These are phyloP conservation scores for Drosophila nr. perissopoda DNA, from an alignment of 2,888 invertebrate genomes.

Conservation along the genomic window DNA sequence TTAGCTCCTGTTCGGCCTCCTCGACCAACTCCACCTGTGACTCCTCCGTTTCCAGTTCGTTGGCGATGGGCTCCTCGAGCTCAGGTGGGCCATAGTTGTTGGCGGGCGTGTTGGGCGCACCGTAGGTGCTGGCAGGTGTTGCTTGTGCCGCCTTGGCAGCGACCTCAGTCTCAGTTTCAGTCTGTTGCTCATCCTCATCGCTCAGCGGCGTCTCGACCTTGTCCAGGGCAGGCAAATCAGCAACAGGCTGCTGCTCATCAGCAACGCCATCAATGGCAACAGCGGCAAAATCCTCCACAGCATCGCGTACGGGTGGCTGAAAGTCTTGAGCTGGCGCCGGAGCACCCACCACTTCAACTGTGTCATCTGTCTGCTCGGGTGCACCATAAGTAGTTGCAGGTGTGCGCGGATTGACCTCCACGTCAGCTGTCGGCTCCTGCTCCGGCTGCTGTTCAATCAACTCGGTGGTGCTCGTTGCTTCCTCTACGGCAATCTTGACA, in stretches of 20 bases:
- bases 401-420: slow-evolving; percentile 52
- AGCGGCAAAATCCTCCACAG: slow-evolving; percentile 74
- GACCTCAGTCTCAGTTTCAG: slow-evolving; percentile 29
- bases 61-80: slow-evolving; percentile 48
- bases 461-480: slow-evolving; percentile 44
- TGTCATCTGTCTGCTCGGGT: slow-evolving; percentile 61
- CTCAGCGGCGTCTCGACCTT: slow-evolving; percentile 48
- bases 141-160: slow-evolving; percentile 34
- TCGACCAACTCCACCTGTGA: slow-evolving; percentile 76
- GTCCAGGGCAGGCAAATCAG: slow-evolving; percentile 80
- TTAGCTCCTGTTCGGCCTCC: slow-evolving; percentile 55
- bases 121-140: slow-evolving; percentile 71
- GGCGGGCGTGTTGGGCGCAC: slow-evolving; percentile 69
- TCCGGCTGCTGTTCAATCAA: slow-evolving; percentile 33
- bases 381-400: slow-evolving; percentile 79
- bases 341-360: slow-evolving; percentile 61
- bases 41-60: slow-evolving; percentile 61
- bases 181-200: slow-evolving; percentile 35
- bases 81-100: slow-evolving; percentile 74
- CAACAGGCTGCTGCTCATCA: slow-evolving; percentile 75
- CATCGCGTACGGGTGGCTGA: slow-evolving; percentile 78
- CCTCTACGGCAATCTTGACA: slow-evolving; percentile 46
- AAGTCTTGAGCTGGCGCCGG: slow-evolving; percentile 75
- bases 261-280: slow-evolving; percentile 49
- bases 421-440: slow-evolving; percentile 40